phyloP scores from a whole-genome alignment of 2,113 vertebrate genomes.

The Syrmaticus mikado region DNA sequence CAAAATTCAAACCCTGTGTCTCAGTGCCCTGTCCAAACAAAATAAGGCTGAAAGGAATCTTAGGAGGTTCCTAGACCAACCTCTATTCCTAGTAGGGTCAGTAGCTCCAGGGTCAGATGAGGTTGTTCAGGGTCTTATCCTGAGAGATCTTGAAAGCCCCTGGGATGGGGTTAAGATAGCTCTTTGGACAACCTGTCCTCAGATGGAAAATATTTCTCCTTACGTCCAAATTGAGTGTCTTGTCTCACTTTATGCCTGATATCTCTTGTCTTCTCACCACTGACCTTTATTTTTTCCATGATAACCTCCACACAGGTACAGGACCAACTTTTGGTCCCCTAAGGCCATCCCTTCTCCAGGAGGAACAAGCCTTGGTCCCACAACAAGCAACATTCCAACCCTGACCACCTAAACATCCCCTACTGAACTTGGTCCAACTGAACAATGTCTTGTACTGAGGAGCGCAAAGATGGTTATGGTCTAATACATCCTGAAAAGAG shows the following conservation, averaged over 20 bases:
- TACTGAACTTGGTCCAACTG: not conserved
- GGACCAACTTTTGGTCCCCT: accelerated
- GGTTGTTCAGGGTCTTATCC: not conserved
- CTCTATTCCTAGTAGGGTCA: not conserved
- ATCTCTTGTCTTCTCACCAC: not conserved
- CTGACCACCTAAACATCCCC: not conserved
- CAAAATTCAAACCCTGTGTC: too few relatives aligned
- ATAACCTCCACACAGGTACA: not conserved
- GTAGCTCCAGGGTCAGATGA: not conserved
- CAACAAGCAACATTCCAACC: not conserved
- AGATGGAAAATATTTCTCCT: not conserved
- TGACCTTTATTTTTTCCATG: not conserved
- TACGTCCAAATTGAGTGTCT: not conserved
- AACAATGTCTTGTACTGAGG: not conserved
- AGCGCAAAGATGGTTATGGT: not conserved
- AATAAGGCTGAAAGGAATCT: not conserved
- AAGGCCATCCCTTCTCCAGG: not conserved
- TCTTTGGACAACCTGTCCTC: not conserved
- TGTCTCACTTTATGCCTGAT: not conserved
- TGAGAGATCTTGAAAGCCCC: not conserved
- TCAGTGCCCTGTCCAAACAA: not conserved
- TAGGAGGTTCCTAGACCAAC: not conserved
- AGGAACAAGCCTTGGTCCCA: not conserved
- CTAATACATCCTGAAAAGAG: not conserved
- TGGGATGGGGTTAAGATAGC: accelerated